phyloP scores from a whole-genome alignment of 2,797 vertebrate species.

The Morelia viridis region DNA sequence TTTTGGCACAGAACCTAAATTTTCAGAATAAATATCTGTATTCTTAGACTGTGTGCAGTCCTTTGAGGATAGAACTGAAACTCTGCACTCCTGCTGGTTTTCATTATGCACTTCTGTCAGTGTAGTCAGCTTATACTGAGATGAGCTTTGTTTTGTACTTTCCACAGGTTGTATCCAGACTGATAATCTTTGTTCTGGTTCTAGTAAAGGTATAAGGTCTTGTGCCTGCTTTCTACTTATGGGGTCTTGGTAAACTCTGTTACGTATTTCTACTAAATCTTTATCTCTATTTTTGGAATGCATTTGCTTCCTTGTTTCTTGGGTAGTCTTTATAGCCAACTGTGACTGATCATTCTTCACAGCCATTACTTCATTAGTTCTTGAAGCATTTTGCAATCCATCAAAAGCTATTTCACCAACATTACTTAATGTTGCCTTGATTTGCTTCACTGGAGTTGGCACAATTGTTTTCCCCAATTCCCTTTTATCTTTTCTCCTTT shows the following conservation, averaged over 20 bases:
- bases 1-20: background rate
- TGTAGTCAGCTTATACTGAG: background rate
- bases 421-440: conserved; percentile 21
- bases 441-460: conserved; percentile 11
- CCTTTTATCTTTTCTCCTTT: background rate
- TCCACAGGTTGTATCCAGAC: background rate
- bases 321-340: background rate
- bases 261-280: background rate
- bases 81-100: background rate
- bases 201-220: background rate
- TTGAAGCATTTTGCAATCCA: conserved; percentile 23
- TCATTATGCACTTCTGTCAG: background rate
- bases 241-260: background rate
- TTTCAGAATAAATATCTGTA: background rate
- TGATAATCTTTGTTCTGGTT: background rate
- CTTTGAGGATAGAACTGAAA: background rate
- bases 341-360: background rate
- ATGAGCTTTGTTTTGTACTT: background rate
- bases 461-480: conserved; percentile 15
- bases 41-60: fast-evolving
- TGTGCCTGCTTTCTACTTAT: background rate
- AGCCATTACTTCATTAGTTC: background rate
- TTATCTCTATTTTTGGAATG: background rate
- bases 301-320: conserved; percentile 23
- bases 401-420: background rate